A percentile compares a stretch with the other conserved stretches of the same genome.
Conservation (phyloP, 1,140 invertebrate genomes). For the Drosophila nikananu region DNA sequence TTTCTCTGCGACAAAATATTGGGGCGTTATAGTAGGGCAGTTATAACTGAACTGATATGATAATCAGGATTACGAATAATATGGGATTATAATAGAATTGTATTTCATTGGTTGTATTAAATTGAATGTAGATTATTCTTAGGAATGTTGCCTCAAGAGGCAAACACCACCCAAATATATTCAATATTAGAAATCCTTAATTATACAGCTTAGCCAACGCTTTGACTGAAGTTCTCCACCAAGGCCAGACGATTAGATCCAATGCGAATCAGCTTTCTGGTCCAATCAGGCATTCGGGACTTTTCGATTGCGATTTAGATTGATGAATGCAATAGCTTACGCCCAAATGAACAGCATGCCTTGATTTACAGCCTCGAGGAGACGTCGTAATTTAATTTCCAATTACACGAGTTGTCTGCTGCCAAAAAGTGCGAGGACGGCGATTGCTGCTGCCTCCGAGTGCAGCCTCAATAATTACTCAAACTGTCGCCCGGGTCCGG, state of each 20-base stretch:
- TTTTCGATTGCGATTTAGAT: conserved; percentile 30
- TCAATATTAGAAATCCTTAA: background rate
- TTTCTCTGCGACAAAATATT: background rate
- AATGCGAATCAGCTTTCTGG: conserved; percentile 2
- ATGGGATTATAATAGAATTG: background rate
- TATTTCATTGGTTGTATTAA: background rate
- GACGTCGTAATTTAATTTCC: conserved; percentile 74
- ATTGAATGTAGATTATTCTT: background rate
- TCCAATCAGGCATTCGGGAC: conserved; percentile 30
- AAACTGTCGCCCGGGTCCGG: conserved; percentile 76
- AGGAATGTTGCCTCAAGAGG: background rate
- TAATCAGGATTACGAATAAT: no score
- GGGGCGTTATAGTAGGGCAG: background rate
- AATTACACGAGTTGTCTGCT: conserved; percentile 73
- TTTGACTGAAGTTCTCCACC: conserved; percentile 5
- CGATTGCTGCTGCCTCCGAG: conserved; percentile 54
- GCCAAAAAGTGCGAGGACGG: conserved; percentile 60
- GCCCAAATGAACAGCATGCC: conserved; percentile 49
- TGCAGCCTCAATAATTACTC: conserved; percentile 81
- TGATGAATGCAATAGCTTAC: conserved; percentile 72
- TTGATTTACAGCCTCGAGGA: conserved; percentile 33
- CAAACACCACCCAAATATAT: background rate
- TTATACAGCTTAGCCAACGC: conserved; percentile 5
- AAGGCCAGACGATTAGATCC: conserved; percentile 14
- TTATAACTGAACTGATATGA: background rate